A percentile compares a stretch with the other conserved stretches of the same genome.
Evolutionary conservation across 30 jellyfish, hydroid and myxozoan genomes (phyloP).

Genomic region (Sanderia malayensis): DNA sequence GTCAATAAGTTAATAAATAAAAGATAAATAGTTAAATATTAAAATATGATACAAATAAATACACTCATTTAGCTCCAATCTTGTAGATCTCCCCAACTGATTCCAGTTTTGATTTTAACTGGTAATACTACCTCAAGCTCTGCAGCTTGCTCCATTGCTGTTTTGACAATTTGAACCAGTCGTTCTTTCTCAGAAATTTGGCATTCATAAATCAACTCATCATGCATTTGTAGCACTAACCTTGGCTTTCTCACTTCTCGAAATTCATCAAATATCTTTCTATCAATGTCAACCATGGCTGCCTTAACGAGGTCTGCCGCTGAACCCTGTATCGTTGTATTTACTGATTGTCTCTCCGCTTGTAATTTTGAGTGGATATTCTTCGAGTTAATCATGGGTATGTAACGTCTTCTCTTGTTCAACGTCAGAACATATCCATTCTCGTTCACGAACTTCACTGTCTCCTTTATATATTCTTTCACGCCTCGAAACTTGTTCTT

Average conservation of each 20-base stretch:
- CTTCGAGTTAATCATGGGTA: conserved; percentile 66
- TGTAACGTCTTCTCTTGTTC: conserved; percentile 73
- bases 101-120: conserved; percentile 81
- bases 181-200: conserved; percentile 25
- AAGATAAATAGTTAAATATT: too few species aligned
- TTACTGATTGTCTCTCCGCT: conserved; percentile 98
- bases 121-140: conserved; percentile 80
- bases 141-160: conserved; percentile 89
- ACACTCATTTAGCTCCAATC: too few species aligned
- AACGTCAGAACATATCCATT: conserved; percentile 77
- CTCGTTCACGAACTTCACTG: conserved; percentile 59
- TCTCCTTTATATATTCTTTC: conserved; percentile 39
- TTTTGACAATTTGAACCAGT: conserved; percentile 46
- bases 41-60: too few species aligned
- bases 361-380: conserved; percentile 71
- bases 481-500: conserved; percentile 59
- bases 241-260: conserved; percentile 40
- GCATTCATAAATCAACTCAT: conserved; percentile 90
- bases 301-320: conserved; percentile 92
- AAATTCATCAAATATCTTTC: conserved; percentile 26
- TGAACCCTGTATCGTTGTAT: conserved; percentile 91
- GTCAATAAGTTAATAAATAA: too few species aligned
- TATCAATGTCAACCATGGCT: conserved; percentile 77
- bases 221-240: conserved; percentile 90
- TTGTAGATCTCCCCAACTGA: conserved; percentile 82